phyloP scores from a whole-genome alignment of 2,888 invertebrate species.

The Hemaris fuciformis region DNA sequence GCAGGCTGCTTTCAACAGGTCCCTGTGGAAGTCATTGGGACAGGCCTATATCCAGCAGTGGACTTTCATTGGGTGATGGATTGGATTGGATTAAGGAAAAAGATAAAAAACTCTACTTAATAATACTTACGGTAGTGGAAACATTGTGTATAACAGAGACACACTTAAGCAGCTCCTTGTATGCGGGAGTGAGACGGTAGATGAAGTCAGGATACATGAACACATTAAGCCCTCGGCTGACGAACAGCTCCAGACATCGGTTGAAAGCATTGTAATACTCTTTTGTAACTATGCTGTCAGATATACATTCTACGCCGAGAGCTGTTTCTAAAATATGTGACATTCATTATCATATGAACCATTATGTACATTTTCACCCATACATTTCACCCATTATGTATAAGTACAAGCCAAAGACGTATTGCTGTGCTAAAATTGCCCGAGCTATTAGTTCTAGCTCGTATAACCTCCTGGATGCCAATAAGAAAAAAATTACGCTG shows the following conservation, averaged over 20 bases:
- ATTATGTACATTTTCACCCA: too few relatives aligned
- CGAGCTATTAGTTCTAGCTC: too few relatives aligned
- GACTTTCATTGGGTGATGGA: too few relatives aligned
- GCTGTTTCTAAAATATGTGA: constrained; percentile 50
- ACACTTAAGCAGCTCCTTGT: constrained; percentile 40
- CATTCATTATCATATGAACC: background rate
- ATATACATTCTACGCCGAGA: constrained; percentile 47
- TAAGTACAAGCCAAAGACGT: too few relatives aligned
- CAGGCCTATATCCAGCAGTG: too few relatives aligned
- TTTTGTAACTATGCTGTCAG: constrained; percentile 44
- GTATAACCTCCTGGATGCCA: too few relatives aligned
- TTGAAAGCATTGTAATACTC: constrained; percentile 57
- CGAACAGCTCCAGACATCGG: constrained; percentile 42
- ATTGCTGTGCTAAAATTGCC: too few relatives aligned
- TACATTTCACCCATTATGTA: too few relatives aligned
- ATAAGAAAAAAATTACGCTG: too few relatives aligned
- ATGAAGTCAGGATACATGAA: constrained; percentile 47
- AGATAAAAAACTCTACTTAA: background rate
- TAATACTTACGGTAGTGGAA: constrained; percentile 48
- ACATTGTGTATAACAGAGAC: constrained; percentile 50
- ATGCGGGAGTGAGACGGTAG: constrained; percentile 43
- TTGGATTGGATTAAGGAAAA: too few relatives aligned
- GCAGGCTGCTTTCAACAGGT: too few relatives aligned
- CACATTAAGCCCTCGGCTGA: constrained; percentile 47
- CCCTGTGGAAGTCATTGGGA: too few relatives aligned